Conservation (phyloP, 2,888 invertebrate genomes). For the Chaetogeoica ovagalla region DNA sequence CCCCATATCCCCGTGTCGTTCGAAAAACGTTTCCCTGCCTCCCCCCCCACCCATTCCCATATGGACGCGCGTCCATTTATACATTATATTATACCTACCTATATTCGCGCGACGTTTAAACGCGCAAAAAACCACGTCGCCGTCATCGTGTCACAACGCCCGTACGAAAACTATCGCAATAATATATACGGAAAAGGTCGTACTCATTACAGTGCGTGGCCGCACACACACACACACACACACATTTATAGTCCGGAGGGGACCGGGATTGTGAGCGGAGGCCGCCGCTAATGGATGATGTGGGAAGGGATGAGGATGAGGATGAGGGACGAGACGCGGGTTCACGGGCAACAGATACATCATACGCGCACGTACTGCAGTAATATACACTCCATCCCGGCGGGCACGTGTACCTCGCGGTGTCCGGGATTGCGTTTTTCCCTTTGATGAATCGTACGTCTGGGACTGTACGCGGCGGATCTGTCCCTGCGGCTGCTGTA, state of each 20-base stretch:
- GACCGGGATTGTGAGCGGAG: no score
- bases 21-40: no score
- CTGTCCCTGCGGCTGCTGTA: neutral
- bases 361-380: neutral
- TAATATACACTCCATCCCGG: neutral
- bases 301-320: neutral
- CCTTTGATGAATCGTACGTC: slow-evolving; percentile 49
- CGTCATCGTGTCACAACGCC: neutral
- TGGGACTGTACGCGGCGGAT: neutral
- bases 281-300: neutral
- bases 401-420: neutral
- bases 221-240: neutral
- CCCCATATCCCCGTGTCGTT: no score
- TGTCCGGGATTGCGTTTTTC: slow-evolving; percentile 49
- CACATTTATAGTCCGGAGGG: neutral
- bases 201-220: slow-evolving; percentile 34
- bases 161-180: no score
- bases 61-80: neutral
- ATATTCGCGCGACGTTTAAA: slow-evolving; percentile 29
- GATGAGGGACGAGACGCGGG: slow-evolving; percentile 12
- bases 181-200: slow-evolving; percentile 22
- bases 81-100: no score
- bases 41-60: neutral
- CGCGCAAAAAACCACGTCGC: slow-evolving; percentile 27
- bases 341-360: slow-evolving; percentile 49